Percentiles rank a stretch among this genome's conserved stretches.
Conservation (phyloP, 1,140 invertebrate species). For the Chironomus tepperi region DNA sequence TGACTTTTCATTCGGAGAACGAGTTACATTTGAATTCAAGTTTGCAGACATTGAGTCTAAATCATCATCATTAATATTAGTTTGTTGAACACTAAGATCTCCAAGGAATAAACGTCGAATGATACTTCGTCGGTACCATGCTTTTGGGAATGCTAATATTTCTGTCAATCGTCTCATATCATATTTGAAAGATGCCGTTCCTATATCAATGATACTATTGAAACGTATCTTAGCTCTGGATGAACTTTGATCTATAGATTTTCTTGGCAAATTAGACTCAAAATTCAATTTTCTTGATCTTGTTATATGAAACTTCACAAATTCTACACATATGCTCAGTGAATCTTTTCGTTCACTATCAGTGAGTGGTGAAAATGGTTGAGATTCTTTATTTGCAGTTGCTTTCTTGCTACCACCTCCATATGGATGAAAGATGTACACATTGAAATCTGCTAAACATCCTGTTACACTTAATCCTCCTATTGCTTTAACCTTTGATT, state of each 20-base stretch:
- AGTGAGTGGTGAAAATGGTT: slow-evolving; percentile 75
- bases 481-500: background rate
- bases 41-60: slow-evolving; percentile 24
- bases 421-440: slow-evolving; percentile 97
- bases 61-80: slow-evolving; percentile 29
- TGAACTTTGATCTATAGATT: slow-evolving; percentile 46
- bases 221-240: slow-evolving; percentile 77
- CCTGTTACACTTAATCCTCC: slow-evolving; percentile 71
- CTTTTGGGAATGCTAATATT: slow-evolving; percentile 95
- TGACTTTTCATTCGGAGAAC: slow-evolving; percentile 7
- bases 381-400: slow-evolving; percentile 63
- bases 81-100: slow-evolving; percentile 57
- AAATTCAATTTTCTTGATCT: slow-evolving; percentile 77
- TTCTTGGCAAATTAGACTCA: slow-evolving; percentile 42
- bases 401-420: slow-evolving; percentile 69
- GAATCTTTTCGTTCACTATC: slow-evolving; percentile 91
- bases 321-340: slow-evolving; percentile 91
- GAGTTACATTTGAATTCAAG: background rate
- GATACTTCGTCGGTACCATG: slow-evolving; percentile 92
- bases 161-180: slow-evolving; percentile 97
- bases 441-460: slow-evolving; percentile 90
- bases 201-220: slow-evolving; percentile 91
- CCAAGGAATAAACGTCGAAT: slow-evolving; percentile 88
- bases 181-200: slow-evolving; percentile 97
- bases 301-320: slow-evolving; percentile 92